A percentile compares a stretch with the other conserved stretches of the same genome.
Conservation (phyloP, 2,888 invertebrate species). For the Junonia oenone region DNA sequence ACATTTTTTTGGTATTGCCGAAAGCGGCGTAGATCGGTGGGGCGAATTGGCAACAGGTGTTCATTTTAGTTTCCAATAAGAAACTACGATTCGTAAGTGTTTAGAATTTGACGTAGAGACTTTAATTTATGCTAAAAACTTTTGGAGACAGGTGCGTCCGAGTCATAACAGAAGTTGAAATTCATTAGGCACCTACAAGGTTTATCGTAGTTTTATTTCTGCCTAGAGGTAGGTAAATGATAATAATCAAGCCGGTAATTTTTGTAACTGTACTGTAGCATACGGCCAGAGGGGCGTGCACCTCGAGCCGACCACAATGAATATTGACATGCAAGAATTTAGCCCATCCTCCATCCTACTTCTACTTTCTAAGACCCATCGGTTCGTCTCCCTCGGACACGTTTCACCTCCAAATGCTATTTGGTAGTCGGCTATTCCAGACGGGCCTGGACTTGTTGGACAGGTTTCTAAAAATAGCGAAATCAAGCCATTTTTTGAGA, state of each 20-base stretch:
- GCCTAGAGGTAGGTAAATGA: constrained; percentile 4
- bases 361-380: constrained; percentile 48
- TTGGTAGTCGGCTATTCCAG: constrained; percentile 55
- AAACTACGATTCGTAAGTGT: not conserved
- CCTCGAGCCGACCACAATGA: constrained; percentile 39
- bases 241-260: constrained; percentile 12
- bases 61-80: constrained; percentile 17
- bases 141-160: not conserved
- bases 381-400: constrained; percentile 64
- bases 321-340: constrained; percentile 63
- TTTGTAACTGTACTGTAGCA: constrained; percentile 40
- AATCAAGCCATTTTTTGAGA: constrained; percentile 52
- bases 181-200: too few species aligned
- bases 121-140: not conserved
- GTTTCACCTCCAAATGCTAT: constrained; percentile 75
- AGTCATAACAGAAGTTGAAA: not conserved
- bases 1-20: constrained; percentile 58
- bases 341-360: constrained; percentile 63
- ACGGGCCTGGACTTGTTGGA: constrained; percentile 62
- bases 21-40: constrained; percentile 41
- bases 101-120: not conserved
- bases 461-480: constrained; percentile 76
- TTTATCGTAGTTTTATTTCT: not conserved
- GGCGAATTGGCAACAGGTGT: constrained; percentile 36
- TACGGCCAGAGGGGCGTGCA: constrained; percentile 30